Percentiles rank a stretch among this genome's conserved stretches.
Evolutionary conservation across 1,140 invertebrate genomes (phyloP).

Genomic region (Bombus haemorrhoidalis): DNA sequence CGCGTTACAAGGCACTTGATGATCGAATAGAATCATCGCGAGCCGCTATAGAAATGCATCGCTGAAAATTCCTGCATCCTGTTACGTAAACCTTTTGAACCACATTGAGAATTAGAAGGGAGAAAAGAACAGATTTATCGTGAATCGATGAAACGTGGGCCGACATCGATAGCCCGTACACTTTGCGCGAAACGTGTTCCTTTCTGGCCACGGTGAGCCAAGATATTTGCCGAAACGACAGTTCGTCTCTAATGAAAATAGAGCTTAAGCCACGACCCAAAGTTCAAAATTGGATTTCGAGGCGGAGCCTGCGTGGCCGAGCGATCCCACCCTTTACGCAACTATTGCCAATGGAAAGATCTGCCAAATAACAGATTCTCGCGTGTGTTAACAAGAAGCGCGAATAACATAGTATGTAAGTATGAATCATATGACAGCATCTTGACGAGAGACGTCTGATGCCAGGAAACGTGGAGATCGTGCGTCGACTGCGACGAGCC

Average conservation of each 20-base stretch:
- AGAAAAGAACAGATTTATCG: neutral
- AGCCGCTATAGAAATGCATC: neutral
- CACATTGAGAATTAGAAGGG: no score
- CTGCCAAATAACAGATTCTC: constrained; percentile 37
- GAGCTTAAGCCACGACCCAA: constrained; percentile 48
- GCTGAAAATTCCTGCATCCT: no score
- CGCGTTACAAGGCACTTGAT: no score
- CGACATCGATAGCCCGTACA: no score
- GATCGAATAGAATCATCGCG: neutral
- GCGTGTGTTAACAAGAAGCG: neutral
- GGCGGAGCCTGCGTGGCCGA: constrained; percentile 40
- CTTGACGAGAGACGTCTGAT: neutral
- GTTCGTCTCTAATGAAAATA: constrained; percentile 51
- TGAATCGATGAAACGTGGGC: neutral
- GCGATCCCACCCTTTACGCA: constrained; percentile 40
- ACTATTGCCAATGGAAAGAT: constrained; percentile 53
- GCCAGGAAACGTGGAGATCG: neutral
- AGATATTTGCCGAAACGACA: constrained; percentile 38
- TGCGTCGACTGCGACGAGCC: neutral
- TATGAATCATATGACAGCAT: constrained; percentile 1
- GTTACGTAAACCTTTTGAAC: no score
- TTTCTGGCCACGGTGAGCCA: neutral
- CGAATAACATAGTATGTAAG: neutral
- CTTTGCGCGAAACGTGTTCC: neutral
- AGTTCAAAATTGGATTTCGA: constrained; percentile 54